Evolutionary conservation across 1,140 invertebrate species (phyloP).

Genomic region (Caerostris extrusa): DNA sequence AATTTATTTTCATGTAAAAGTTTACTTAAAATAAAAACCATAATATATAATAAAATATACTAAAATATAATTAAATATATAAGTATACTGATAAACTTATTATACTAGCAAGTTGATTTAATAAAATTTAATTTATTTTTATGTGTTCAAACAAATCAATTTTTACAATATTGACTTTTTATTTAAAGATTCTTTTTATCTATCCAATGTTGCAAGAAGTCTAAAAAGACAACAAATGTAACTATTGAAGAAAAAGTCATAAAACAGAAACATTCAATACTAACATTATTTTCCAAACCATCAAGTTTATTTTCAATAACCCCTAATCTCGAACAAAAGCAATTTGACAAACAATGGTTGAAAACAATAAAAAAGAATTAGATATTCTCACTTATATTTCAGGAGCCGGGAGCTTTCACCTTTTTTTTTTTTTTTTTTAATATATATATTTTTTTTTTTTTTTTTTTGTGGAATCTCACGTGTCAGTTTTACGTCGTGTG

Average conservation of each 20-base stretch:
- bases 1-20: no score
- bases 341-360: not conserved
- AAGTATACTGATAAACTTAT: no score
- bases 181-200: no score
- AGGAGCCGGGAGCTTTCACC: not conserved
- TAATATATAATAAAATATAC: no score
- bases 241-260: not conserved
- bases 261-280: not conserved
- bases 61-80: no score
- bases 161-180: no score
- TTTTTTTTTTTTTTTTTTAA: not conserved
- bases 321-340: constrained; percentile 6
- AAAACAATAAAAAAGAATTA: not conserved
- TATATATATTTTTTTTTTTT: constrained; percentile 9
- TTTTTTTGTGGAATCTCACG: constrained; percentile 15
- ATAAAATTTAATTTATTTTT: no score
- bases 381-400: not conserved
- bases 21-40: no score
- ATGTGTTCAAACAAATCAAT: no score
- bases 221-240: not conserved
- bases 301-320: not conserved
- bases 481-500: constrained; percentile 42
- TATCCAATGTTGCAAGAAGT: not conserved
- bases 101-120: no score
- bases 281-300: not conserved